Evolutionary conservation across 1,140 invertebrate genomes (phyloP), one percentile per base, ranked within the genome.

Genomic region (Drosophila littoralis): DNA sequence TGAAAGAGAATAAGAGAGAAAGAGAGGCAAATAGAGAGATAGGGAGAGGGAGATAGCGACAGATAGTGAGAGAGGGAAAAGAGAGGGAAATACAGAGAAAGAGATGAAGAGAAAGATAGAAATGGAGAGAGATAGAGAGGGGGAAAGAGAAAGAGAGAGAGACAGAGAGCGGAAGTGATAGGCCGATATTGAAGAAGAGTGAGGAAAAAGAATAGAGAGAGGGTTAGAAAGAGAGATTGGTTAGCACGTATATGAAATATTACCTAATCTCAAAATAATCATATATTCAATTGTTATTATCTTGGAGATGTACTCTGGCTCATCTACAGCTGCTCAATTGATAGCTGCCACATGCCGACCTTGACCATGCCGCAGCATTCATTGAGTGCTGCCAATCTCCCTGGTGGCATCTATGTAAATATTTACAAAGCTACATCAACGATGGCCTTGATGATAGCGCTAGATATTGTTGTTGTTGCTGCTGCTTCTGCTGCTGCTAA

Each of bases 331-430:
- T 22, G 35, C 5, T 55, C 12, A 50, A 50, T 17, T 59, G 57
- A 35, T 46, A 42, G 48, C 48, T 74, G 71, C 65, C 65, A 68
- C 71, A 74, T n/a, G 13, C 0, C 54, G 71, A 74, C 71, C 71
- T 74, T 74, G 57, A 68, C 71, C 71, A 74, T 74, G 71, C 35
- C 42, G 48, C 28, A 43, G 32, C 54, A 43, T 42, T 9, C 45
- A 58, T 28, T 42, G 33, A 59, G 15, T 38, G 52, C 54, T 68
- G 64, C 35, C 64, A 61, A 74, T 74, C 71, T 73, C 65, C 10
- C 57, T 54, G 71, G 71, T 61, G 65, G 65, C 71, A 74, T 68
- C 65, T 68, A 68, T 74, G 71, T 68, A 68, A 74, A 74, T 74
- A 55, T 74, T 74, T 74, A 74, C 64, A 61, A 6, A 59, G 70